Percentiles rank a stretch among this genome's conserved stretches.
phyloP scores from a whole-genome alignment of 2,113 vertebrate species.

The Panurus biarmicus region DNA sequence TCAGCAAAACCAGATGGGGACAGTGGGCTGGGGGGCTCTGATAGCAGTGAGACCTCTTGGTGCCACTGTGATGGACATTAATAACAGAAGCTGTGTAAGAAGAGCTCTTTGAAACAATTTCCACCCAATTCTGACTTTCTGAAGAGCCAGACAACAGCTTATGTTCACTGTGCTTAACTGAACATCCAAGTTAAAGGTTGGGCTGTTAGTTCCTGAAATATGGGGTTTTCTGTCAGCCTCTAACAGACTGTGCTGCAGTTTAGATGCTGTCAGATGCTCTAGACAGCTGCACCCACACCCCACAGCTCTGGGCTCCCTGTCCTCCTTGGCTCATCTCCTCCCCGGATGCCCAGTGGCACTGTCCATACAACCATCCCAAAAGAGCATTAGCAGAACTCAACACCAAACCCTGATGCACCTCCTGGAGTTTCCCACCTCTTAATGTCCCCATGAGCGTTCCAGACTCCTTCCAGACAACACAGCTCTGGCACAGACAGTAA shows the following conservation, averaged over 20 bases:
- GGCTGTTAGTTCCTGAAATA: background rate
- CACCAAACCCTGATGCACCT: background rate
- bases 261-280: background rate
- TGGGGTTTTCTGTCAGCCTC: background rate
- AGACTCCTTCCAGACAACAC: background rate
- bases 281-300: background rate
- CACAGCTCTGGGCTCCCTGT: background rate
- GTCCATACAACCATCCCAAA: background rate
- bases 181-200: background rate
- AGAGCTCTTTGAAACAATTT: background rate
- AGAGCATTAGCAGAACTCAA: background rate
- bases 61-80: background rate
- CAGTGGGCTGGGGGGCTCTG: fast-evolving
- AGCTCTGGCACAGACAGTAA: background rate
- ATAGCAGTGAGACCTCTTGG: background rate
- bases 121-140: background rate
- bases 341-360: background rate
- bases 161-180: background rate
- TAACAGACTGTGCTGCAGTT: background rate
- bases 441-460: fast-evolving
- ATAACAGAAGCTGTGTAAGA: background rate
- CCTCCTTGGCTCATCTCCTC: background rate
- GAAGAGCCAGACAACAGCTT: background rate
- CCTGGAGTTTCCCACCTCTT: background rate
- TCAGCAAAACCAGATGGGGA: background rate